phyloP scores from a whole-genome alignment of 1,140 invertebrate species.

The Helicoverpa zea region DNA sequence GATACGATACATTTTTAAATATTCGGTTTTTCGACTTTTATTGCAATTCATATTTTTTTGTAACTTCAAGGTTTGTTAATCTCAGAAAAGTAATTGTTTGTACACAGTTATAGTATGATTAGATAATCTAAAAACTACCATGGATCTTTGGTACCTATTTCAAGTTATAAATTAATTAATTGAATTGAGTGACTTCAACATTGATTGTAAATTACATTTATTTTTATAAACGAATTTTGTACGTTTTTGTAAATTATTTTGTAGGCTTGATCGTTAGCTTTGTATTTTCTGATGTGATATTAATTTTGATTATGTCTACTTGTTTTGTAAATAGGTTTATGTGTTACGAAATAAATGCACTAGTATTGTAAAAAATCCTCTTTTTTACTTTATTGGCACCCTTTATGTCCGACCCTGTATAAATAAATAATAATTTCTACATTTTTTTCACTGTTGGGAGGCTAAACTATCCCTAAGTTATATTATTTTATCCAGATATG shows the following conservation, averaged over 20 bases:
- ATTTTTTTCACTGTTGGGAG: too few relatives aligned
- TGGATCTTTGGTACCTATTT: too few relatives aligned
- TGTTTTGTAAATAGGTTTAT: constrained; percentile 42
- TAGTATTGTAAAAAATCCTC: not conserved
- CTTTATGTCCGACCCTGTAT: not conserved
- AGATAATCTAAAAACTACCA: too few relatives aligned
- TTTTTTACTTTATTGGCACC: not conserved
- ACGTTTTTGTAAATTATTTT: constrained; percentile 44
- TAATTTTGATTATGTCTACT: constrained; percentile 42
- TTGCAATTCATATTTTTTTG: too few relatives aligned
- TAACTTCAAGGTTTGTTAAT: too few relatives aligned
- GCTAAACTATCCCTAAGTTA: too few relatives aligned
- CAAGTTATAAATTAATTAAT: too few relatives aligned
- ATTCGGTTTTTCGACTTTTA: not conserved
- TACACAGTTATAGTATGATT: too few relatives aligned
- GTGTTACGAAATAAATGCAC: constrained; percentile 39
- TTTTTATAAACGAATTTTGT: constrained; percentile 15
- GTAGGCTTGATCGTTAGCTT: constrained; percentile 40
- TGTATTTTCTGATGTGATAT: constrained; percentile 52
- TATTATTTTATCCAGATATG: too few relatives aligned
- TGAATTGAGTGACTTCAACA: not conserved
- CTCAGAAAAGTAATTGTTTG: too few relatives aligned
- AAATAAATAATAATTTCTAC: too few relatives aligned
- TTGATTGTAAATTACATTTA: not conserved
- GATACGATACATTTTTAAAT: not conserved